phyloP scores from a whole-genome alignment of 2,888 invertebrate genomes.

The Griposia aprilina region DNA sequence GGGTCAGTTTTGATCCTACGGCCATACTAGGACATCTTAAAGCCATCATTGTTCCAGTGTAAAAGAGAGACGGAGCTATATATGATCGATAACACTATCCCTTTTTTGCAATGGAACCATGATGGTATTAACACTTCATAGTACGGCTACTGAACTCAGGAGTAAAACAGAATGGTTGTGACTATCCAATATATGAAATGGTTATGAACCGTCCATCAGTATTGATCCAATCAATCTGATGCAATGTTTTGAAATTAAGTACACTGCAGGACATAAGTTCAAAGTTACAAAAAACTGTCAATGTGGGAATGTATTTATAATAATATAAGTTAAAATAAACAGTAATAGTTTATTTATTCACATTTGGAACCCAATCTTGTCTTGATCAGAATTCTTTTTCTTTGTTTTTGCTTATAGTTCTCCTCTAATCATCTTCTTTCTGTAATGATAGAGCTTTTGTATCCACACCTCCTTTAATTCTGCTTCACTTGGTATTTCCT shows the following conservation, averaged over 20 bases:
- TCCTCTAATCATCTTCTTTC: conserved; percentile 91
- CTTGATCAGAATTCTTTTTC: neutral
- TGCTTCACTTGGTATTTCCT: conserved; percentile 93
- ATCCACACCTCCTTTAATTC: conserved; percentile 94
- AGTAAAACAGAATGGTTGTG: neutral
- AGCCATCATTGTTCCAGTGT: too few relatives aligned
- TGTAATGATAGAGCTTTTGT: conserved; percentile 92
- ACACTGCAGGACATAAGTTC: neutral
- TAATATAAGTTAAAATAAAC: conserved; percentile 62
- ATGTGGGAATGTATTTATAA: conserved; percentile 44
- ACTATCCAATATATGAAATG: neutral
- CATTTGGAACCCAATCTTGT: neutral
- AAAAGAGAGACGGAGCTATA: too few relatives aligned
- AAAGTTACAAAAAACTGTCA: conserved; percentile 1
- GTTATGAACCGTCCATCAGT: neutral
- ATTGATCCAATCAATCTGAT: conserved; percentile 10
- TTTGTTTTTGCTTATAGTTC: conserved; percentile 75
- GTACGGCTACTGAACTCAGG: too few relatives aligned
- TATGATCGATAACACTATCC: too few relatives aligned
- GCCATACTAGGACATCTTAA: too few relatives aligned
- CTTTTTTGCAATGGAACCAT: too few relatives aligned
- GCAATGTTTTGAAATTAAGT: conserved; percentile 27
- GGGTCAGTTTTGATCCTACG: neutral
- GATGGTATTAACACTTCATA: too few relatives aligned
- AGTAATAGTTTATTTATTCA: conserved; percentile 41